A percentile compares a stretch with the other conserved stretches of the same genome.
Conservation (phyloP, 2,888 invertebrate genomes). For the Hypena proboscidalis region DNA sequence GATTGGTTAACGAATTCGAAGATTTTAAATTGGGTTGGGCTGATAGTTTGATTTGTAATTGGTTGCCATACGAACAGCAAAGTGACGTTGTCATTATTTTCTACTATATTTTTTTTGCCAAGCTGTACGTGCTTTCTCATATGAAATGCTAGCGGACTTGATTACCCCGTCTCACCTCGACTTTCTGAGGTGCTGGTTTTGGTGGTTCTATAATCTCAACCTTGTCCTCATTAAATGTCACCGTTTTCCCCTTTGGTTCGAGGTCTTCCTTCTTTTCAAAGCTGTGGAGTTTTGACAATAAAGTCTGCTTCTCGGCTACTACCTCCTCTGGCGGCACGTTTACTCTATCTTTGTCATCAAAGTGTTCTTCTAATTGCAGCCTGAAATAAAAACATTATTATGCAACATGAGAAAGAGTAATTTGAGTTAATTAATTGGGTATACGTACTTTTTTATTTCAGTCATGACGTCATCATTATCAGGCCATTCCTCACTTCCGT, state of each 20-base stretch:
- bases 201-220: slow-evolving; percentile 48
- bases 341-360: slow-evolving; percentile 57
- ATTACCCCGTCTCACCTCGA: slow-evolving; percentile 54
- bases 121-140: no score
- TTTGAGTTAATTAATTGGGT: neutral
- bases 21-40: no score
- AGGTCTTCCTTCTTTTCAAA: slow-evolving; percentile 67
- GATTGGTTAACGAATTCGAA: no score
- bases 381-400: slow-evolving; percentile 43
- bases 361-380: slow-evolving; percentile 68
- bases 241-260: slow-evolving; percentile 25
- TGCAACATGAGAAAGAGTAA: neutral
- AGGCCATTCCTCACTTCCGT: slow-evolving; percentile 70
- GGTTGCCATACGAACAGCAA: no score
- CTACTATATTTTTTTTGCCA: no score
- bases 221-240: slow-evolving; percentile 29
- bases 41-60: no score
- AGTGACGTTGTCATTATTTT: no score
- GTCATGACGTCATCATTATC: slow-evolving; percentile 86
- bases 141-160: neutral
- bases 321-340: slow-evolving; percentile 70
- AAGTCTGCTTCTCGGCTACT: slow-evolving; percentile 72
- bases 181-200: slow-evolving; percentile 61
- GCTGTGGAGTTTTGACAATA: slow-evolving; percentile 70
- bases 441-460: slow-evolving; percentile 84